Evolutionary conservation across 2,888 invertebrate genomes (phyloP), one percentile per base, ranked within the genome.

Genomic region (Adelognathus sp.): DNA sequence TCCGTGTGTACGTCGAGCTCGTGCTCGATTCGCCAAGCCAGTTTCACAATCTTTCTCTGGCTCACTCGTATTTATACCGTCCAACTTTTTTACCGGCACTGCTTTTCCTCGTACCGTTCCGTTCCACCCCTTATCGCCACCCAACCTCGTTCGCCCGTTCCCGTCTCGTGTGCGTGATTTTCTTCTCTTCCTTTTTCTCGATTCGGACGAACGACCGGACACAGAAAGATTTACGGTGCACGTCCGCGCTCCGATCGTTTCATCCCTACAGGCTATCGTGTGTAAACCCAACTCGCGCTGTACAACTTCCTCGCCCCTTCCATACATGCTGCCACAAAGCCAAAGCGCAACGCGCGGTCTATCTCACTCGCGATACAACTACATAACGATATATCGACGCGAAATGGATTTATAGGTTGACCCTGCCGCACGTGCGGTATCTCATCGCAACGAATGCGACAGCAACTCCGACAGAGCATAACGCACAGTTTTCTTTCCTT

Each of bases 161-260:
- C 61, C 56, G 29, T 66, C 60, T 64, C 39, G 39, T 70, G 14
- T 31, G 60, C 5, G 29, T 24, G 61, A 29, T 61, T 46, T 39
- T 61, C 61, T 66, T 67, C 69, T 56, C 39, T 71, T 74, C 70
- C 74, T 79, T 75, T 72, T 75, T 61, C 71, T 75, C 71, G 46
- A 63, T 75, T 63, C 71, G 70, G 70, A 72, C 75, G 75, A 75
- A 79, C 79, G 79, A 79, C 71, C 75, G 79, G 79, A 79, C 71
- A 75, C 61, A 24, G 46, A 56, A 63, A 79, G 75, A 79, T 79
- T 79, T 79, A 75, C 71, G 79, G 64, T 66, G 64, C 52, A 76
- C 64, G 61, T 50, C 50, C 71, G 71, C 71, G 71, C 54, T 54
- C 66, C 66, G 69, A 60, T 67, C 71, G 71, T 75, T 67, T 31